A percentile compares a stretch with the other conserved stretches of the same genome.
Conservation (phyloP, 2,797 vertebrate genomes). For the Anguilla obscura region DNA sequence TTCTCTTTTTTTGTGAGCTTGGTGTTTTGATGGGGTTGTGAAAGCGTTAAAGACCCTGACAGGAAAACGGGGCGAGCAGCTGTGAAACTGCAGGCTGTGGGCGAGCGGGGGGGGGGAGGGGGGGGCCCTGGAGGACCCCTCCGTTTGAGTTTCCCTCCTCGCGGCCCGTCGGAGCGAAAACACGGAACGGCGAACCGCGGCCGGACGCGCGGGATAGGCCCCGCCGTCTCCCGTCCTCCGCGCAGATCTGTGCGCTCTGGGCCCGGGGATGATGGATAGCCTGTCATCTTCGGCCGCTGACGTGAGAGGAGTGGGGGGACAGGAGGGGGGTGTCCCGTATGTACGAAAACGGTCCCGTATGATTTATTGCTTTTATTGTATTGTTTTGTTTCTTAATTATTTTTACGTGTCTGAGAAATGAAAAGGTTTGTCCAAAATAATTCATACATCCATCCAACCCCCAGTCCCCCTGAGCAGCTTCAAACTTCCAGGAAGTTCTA, state of each 20-base stretch:
- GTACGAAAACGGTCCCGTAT: constrained; percentile 3
- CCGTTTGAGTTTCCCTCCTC: background rate
- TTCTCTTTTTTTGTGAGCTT: background rate
- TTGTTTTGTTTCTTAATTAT: background rate
- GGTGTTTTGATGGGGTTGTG: background rate
- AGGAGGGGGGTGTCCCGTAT: background rate
- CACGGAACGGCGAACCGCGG: background rate
- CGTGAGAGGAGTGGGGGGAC: background rate
- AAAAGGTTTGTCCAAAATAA: background rate
- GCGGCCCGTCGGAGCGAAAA: background rate
- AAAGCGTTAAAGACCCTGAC: background rate
- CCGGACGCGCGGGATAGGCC: no score
- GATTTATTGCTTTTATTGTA: background rate
- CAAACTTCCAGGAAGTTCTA: background rate
- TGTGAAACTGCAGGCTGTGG: background rate
- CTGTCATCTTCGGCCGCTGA: no score
- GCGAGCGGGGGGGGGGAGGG: background rate
- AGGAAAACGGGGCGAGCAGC: background rate
- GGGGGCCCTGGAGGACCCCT: background rate
- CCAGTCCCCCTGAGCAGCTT: background rate
- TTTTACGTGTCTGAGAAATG: background rate
- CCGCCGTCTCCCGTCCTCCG: background rate
- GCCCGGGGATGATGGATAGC: no score
- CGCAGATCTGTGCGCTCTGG: no score
- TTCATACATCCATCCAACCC: background rate